These are phyloP conservation scores for Sorex maritimensis DNA, from an alignment of 2,797 vertebrate genomes.

Conservation along the genomic window DNA sequence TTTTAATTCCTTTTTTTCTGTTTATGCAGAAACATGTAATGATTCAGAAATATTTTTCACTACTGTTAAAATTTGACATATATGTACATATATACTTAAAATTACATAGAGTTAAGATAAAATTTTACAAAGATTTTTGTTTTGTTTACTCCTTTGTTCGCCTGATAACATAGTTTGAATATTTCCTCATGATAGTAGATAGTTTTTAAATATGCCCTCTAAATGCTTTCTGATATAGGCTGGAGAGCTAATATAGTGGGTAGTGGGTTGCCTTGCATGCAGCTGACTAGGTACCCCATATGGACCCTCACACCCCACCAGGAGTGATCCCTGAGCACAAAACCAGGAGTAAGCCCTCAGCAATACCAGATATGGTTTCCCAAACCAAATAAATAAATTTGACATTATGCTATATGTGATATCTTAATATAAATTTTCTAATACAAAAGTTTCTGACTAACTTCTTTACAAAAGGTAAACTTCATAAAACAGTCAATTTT, in stretches of 20 bases:
- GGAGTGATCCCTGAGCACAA: too few species aligned
- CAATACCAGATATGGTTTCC: too few species aligned
- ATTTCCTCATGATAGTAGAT: neutral
- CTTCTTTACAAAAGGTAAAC: neutral
- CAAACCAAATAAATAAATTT: too few species aligned
- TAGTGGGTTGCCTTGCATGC: too few species aligned
- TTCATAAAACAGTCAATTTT: constrained; percentile 2
- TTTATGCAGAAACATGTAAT: neutral
- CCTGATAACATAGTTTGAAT: neutral
- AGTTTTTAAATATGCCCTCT: neutral
- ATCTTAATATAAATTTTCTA: neutral
- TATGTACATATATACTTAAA: neutral
- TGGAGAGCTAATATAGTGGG: too few species aligned
- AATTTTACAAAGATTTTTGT: neutral
- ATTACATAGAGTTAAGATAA: neutral
- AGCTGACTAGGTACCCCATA: too few species aligned
- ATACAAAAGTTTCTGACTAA: neutral
- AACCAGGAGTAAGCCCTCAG: too few species aligned
- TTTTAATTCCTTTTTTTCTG: neutral
- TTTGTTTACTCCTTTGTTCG: constrained; percentile 11
- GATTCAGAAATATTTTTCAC: neutral
- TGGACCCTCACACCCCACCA: too few species aligned
- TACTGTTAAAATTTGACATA: neutral
- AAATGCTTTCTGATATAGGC: neutral
- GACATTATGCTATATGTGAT: neutral